These are phyloP conservation scores for Oncorhynchus mykiss DNA, from an alignment of 2,113 vertebrate genomes.

Conservation along the genomic window DNA sequence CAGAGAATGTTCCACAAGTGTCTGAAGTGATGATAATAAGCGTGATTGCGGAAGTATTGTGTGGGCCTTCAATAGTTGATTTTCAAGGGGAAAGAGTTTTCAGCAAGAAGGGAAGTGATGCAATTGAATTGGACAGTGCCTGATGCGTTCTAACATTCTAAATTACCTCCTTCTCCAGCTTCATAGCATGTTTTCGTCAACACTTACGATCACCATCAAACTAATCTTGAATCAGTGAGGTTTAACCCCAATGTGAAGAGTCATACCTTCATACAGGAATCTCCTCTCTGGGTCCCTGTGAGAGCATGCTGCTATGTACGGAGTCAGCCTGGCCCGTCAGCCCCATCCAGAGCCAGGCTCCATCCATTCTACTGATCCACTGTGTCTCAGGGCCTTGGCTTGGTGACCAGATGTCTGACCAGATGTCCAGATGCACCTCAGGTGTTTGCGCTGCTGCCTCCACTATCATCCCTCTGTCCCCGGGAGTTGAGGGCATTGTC, in stretches of 20 bases:
- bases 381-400: constrained; percentile 1
- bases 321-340: background rate
- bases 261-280: no score
- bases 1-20: background rate
- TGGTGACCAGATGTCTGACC: background rate
- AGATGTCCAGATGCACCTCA: background rate
- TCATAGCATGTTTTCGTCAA: no score
- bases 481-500: constrained; percentile 19
- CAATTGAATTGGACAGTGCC: no score
- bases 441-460: constrained; percentile 5
- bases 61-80: background rate
- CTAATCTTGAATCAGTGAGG: no score
- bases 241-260: no score
- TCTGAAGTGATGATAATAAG: constrained; percentile 10
- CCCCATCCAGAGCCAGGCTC: background rate
- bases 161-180: no score
- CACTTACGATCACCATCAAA: no score
- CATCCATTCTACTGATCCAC: constrained; percentile 1
- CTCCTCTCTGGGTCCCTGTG: background rate
- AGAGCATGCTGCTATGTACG: background rate
- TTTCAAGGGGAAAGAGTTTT: background rate
- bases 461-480: background rate
- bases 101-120: no score
- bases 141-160: no score
- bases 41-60: background rate